Base-by-base conservation (phyloP, 1,140 invertebrate species). In the Idris sp. region DNA sequence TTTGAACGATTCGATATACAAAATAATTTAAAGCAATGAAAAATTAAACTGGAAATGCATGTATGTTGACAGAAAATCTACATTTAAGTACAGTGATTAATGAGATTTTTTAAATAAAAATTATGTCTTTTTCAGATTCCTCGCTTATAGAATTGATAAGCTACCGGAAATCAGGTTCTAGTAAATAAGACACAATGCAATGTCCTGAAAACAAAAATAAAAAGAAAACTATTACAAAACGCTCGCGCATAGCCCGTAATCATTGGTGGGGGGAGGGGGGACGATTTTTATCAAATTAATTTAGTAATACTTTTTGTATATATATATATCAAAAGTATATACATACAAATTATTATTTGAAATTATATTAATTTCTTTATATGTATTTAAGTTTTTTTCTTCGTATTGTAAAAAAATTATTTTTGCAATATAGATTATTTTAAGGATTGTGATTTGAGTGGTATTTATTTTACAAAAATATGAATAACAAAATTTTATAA, bases 261-360 rank as follows among this genome's bases (percentile, higher is more conserved):
- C 75, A 67, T 78, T 78, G 84, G 84, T 86, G n/a, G n/a, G n/a
- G n/a, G n/a, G n/a, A n/a, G 84, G 86, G 82, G 84, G 85, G 81
- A 84, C 71, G 82, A 84, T 81, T 84, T 79, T 76, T 74, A 78
- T 79, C 82, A 51, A 28, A 76, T 38, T 83, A 84, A 71, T 79
- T 76, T 79, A 80, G 28, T 35, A 48, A 53, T 79, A 78, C 75
- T 67, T 53, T 64, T 62, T 68, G 78, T 73, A 79, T 59, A 62
- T 49, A 74, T 54, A 36, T 11, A 67, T 69, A 33, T n/a, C n/a
- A 13, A 61, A 22, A 61, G 68, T 78, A 79, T 72, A 68, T 65
- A 71, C 74, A 67, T 67, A 51, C 59, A 78, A 67, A 64, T 69
- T 68, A 75, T 77, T 77, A 44, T 41, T 31, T 28, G 10, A 35